Conservation (phyloP, 2,113 vertebrate species). For the Coturnix japonica region DNA sequence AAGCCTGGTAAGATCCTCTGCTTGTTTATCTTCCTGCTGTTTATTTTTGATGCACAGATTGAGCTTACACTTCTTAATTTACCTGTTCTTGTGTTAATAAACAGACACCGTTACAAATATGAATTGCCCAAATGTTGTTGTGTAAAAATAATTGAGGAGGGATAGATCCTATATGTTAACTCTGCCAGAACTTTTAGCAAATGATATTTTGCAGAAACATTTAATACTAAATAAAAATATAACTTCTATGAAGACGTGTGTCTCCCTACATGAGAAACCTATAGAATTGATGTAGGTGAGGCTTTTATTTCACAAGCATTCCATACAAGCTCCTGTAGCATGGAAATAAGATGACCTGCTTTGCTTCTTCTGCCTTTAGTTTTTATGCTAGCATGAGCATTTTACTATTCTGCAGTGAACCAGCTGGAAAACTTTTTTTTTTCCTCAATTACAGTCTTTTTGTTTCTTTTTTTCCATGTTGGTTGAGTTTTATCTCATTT, state of each 20-base stretch:
- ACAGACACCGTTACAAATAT: background rate
- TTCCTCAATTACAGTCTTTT: background rate
- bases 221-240: background rate
- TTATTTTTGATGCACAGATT: background rate
- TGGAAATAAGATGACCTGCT: background rate
- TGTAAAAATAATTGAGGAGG: background rate
- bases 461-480: background rate
- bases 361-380: background rate
- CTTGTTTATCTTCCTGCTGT: background rate
- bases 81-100: background rate
- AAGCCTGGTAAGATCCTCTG: slow-evolving; percentile 83
- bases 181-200: background rate
- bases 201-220: background rate
- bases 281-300: background rate
- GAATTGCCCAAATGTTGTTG: background rate
- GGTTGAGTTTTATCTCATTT: background rate
- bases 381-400: background rate
- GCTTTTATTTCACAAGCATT: background rate
- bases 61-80: background rate
- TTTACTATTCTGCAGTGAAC: background rate
- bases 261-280: background rate
- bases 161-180: background rate
- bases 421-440: background rate
- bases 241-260: background rate
- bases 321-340: background rate